These are phyloP conservation scores for Gopherus flavomarginatus DNA, from an alignment of 2,113 vertebrate genomes.

Conservation along the genomic window DNA sequence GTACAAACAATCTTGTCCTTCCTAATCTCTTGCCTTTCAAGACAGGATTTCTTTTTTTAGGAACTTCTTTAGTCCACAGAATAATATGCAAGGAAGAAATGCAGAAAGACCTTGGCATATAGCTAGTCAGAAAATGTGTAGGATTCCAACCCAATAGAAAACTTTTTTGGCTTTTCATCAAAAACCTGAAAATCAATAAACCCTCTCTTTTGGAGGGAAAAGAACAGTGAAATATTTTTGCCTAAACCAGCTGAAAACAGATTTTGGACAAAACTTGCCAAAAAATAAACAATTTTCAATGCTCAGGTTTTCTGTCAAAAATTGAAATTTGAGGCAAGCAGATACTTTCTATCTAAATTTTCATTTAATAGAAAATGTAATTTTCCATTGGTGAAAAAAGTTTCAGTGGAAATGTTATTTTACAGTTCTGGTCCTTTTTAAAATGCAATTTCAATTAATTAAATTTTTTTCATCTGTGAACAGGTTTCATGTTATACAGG, in stretches of 20 bases:
- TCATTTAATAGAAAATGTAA: too few species aligned
- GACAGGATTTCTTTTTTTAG: background rate
- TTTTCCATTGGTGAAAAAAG: background rate
- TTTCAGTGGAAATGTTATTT: background rate
- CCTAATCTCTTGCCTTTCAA: background rate
- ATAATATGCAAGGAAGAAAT: background rate
- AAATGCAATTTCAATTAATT: background rate
- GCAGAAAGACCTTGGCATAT: background rate
- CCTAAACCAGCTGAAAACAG: background rate
- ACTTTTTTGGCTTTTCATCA: background rate
- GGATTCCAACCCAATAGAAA: background rate
- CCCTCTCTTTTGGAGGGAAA: too few species aligned
- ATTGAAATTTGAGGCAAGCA: background rate
- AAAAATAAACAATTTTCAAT: background rate
- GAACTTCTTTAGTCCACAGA: background rate
- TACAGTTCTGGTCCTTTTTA: background rate
- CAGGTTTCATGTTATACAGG: slow-evolving; percentile 52
- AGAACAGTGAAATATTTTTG: background rate
- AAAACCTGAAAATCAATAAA: background rate
- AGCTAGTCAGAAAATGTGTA: background rate
- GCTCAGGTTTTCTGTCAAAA: background rate
- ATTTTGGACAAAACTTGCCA: background rate
- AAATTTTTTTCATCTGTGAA: slow-evolving; percentile 17
- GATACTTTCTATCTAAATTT: background rate
- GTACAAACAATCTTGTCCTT: background rate